These are phyloP conservation scores for Pseudorhiza aurosa DNA, from an alignment of 30 jellyfish, hydroid and myxozoan genomes.

Conservation along the genomic window DNA sequence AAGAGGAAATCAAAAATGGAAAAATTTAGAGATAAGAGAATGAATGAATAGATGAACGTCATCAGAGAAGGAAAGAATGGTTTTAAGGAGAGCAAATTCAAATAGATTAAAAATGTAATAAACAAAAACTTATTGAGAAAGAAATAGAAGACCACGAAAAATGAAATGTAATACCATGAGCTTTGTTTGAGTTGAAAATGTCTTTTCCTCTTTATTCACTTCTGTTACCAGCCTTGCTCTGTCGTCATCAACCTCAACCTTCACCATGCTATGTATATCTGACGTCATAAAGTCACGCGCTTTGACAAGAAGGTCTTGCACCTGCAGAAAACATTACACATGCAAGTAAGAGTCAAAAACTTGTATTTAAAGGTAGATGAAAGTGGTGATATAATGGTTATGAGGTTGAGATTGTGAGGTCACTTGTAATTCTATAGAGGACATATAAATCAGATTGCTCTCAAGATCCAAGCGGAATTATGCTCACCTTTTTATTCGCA, in stretches of 20 bases:
- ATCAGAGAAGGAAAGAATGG: too few species aligned
- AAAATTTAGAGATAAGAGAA: not conserved
- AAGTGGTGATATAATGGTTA: too few species aligned
- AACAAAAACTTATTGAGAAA: too few species aligned
- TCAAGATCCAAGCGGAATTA: too few species aligned
- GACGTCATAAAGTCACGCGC: conserved; percentile 93
- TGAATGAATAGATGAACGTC: not conserved
- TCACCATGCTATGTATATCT: conserved; percentile 84
- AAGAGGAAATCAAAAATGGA: not conserved
- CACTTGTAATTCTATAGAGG: too few species aligned
- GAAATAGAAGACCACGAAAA: too few species aligned
- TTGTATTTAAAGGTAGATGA: too few species aligned
- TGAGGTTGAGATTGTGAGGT: too few species aligned
- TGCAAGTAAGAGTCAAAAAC: too few species aligned
- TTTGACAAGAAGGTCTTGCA: conserved; percentile 82
- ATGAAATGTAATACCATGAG: conserved; percentile 77
- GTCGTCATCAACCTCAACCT: conserved; percentile 67
- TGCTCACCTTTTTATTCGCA: conserved; percentile 84
- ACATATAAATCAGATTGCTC: too few species aligned
- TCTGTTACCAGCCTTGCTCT: conserved; percentile 78
- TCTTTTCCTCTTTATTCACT: conserved; percentile 33
- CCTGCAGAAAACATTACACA: too few species aligned
- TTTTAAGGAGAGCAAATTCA: not conserved
- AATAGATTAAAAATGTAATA: too few species aligned
- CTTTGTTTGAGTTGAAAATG: conserved; percentile 48